phyloP scores from a whole-genome alignment of 30 jellyfish, hydroid and myxozoan species.

The Phacellophora camtschatica region DNA sequence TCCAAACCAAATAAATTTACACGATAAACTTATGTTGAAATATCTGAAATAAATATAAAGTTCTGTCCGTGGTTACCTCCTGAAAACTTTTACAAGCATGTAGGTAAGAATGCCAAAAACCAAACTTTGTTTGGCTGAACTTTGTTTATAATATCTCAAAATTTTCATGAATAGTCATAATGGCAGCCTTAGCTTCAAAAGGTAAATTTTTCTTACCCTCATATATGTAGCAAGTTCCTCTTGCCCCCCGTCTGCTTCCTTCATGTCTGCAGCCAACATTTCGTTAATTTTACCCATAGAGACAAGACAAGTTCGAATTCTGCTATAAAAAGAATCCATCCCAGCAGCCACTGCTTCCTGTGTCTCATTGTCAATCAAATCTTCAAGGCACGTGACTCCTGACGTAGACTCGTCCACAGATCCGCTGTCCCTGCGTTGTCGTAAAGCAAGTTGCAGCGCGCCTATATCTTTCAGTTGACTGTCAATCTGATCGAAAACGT shows the following conservation, averaged over 20 bases:
- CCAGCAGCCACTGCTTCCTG: constrained; percentile 82
- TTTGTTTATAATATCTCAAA: too few relatives aligned
- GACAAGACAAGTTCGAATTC: constrained; percentile 65
- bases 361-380: constrained; percentile 48
- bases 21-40: too few relatives aligned
- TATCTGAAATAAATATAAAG: too few relatives aligned
- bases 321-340: constrained; percentile 69
- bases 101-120: too few relatives aligned
- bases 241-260: not conserved
- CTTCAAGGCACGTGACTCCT: constrained; percentile 42
- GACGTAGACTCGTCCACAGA: constrained; percentile 41
- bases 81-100: too few relatives aligned
- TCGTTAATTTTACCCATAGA: constrained; percentile 69
- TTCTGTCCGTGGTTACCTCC: too few relatives aligned
- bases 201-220: too few relatives aligned
- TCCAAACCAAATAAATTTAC: too few relatives aligned
- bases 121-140: too few relatives aligned
- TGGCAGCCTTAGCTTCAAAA: too few relatives aligned
- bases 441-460: constrained; percentile 63
- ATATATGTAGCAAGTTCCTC: constrained; percentile 24
- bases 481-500: not conserved
- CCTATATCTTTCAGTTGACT: constrained; percentile 47
- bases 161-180: too few relatives aligned
- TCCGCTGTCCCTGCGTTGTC: constrained; percentile 71
- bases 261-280: constrained; percentile 5